Base-by-base conservation (phyloP, 92 coral and sea anemone genomes). In the Phenganax stokvisi region DNA sequence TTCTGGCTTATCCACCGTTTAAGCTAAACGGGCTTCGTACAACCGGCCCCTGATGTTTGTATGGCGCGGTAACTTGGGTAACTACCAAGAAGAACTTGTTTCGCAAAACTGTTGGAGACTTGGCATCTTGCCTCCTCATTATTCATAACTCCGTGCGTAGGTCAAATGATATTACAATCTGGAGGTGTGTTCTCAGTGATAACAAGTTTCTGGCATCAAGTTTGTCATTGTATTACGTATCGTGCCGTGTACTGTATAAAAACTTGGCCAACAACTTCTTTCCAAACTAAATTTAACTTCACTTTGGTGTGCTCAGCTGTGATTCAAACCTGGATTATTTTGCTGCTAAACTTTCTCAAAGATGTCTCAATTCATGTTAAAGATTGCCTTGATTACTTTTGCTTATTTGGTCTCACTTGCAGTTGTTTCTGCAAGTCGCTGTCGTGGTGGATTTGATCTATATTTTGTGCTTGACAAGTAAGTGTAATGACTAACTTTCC, bases 391-490 rank as follows among this genome's bases (percentile, higher is more conserved):
- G 2, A 6, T 10, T 37, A 53, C 16, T 30, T 0, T 37, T 25
- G 11, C 53, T n/a, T 68, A 12, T 30, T 20, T 68, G 7, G 73
- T 20, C 47, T 6, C 47, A 9, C 73, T 68, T 10, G 13, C 15
- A 6, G 6, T 68, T 51, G 54, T 12, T 68, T 30, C 53, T 29
- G 53, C 74, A 12, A 65, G 65, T 64, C 73, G 83, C 27, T 79
- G 83, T 17, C 83, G 83, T 59, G 83, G 83, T 0, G 83, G 83
- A 13, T 79, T 79, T 61, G 83, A 79, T 52, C 12, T 79, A 20
- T 79, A 79, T 52, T 79, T 79, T 64, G 83, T 79, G 2, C 61
- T 79, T 12, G 83, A 79, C 83, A 79, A 65, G 83, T 79, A 79
- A 79, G 83, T 65, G 10, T 6, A 20, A 37, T 37, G 47, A 37